phyloP scores from a whole-genome alignment of 1,140 invertebrate genomes.

The Magallana ariakensis region DNA sequence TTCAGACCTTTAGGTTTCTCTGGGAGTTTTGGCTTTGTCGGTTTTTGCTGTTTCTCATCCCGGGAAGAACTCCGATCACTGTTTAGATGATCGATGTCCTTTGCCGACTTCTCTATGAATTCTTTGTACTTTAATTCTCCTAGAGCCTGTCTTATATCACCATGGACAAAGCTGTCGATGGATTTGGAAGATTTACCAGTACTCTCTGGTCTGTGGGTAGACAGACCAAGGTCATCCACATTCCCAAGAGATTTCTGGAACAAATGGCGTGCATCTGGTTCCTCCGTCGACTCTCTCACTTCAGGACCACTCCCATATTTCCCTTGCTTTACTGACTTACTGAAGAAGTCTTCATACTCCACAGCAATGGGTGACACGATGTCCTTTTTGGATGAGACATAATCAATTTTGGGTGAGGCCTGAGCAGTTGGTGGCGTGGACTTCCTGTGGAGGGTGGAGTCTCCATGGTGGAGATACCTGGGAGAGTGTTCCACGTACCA shows the following conservation, averaged over 20 bases:
- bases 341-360: conserved; percentile 38
- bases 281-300: conserved; percentile 27
- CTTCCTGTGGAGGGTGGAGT: neutral
- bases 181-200: neutral
- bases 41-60: conserved; percentile 28
- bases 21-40: conserved; percentile 30
- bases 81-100: conserved; percentile 63
- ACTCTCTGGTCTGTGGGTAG: conserved; percentile 64
- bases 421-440: neutral
- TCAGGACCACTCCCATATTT: neutral
- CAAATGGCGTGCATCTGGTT: conserved; percentile 48
- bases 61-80: conserved; percentile 46
- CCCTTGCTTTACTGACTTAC: neutral
- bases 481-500: neutral
- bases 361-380: neutral
- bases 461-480: neutral
- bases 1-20: conserved; percentile 42
- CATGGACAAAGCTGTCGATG: conserved; percentile 28
- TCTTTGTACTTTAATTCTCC: conserved; percentile 67
- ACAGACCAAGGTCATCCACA: conserved; percentile 59
- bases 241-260: conserved; percentile 60
- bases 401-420: neutral
- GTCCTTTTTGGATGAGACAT: neutral
- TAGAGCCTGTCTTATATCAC: conserved; percentile 62
- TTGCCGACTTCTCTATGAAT: conserved; percentile 65